Evolutionary conservation across 2,797 vertebrate species (phyloP), one percentile per base, ranked within the genome.

Genomic region (Mormyrus proboscirostris): DNA sequence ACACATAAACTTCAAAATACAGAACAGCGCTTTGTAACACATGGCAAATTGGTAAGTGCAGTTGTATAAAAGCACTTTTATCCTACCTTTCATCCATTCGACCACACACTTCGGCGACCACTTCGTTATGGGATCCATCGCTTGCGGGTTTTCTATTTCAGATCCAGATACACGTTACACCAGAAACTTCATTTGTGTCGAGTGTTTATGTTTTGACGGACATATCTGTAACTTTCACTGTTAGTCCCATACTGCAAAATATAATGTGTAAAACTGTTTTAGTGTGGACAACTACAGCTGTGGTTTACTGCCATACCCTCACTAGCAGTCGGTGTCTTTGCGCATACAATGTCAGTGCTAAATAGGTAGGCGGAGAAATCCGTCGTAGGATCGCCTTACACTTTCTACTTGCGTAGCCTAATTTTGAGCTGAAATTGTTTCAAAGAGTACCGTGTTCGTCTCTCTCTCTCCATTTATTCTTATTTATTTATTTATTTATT

Each of bases 81-180:
- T 89, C 91, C 89, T 89, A 96, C 95, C 95, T 94, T 91, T 94
- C 93, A 96, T 95, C 95, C 95, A 96, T 49, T 94, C 92, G 82
- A 89, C 91, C 90, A 96, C 95, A 91, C 95, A 95, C 55, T 92
- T 93, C 73, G 95, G 90, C 6, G 55, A 95, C 95, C 95, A 96
- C 88, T 91, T 88, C 1, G 92, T 94, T 85, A 95, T 94, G 1
- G 95, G 88, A 88, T 96, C 95, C 95, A 96, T 96, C 4, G 16
- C 50, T 88, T 62, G 86, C 41, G 50, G 53, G 79, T 41, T 55
- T n/a, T 62, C 55, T 38, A 53, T 49, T 85, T 87, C 73, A 90
- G 47, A 41, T 49, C 83, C 65, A 86, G 25, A 86, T 50, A 88
- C 19, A 53, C 38, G 19, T 41, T 51, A 44, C 33, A 84, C 44